Base-by-base conservation (phyloP, 2,797 vertebrate species). In the Pelobates cultripes region DNA sequence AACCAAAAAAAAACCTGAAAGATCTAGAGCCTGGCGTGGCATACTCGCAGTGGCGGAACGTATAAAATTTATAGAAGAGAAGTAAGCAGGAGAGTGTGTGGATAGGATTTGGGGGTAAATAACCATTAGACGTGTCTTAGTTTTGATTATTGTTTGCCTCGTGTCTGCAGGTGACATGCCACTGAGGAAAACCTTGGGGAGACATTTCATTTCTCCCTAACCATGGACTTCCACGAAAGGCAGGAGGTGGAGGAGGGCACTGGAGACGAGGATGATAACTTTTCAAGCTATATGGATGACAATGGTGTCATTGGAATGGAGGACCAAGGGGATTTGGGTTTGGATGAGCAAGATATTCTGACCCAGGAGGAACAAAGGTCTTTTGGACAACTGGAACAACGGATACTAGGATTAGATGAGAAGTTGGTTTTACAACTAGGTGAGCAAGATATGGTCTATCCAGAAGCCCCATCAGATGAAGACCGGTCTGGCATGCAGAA, bases 251-350 rank as follows among this genome's bases (percentile, higher is more conserved):
- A 64, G 4, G 64, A 69, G 0, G n/a, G 13, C 79, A 85, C 83
- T 80, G 10, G 55, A 6, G 81, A 61, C 10, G 84, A 86, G 77
- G 90, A 89, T 10, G 89, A 83, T 3, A 86, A 89, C 53, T 94
- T 93, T 71, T 66, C 78, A 41, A 86, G 75, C 55, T 90, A 88
- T 12, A 92, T 95, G 93, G 92, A 95, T 14, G 87, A 92, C 75
- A 90, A 94, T 2, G 94, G 95, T 60, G 90, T 95, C 81, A 94
- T 95, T 3, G 92, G 94, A 13, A 86, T 94, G 75, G 78, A 84
- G 0, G 91, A 88, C 0, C 64, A 91, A 66, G 82, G 75, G 43
- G 85, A 78, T 4, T 43, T 85, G 70, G 70, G 87, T 7, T 2
- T 80, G 17, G 78, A 8, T 3, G 44, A 55, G 15, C 51, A 43